Base-by-base conservation (phyloP, 2,888 invertebrate genomes). In the Hyles lineata region DNA sequence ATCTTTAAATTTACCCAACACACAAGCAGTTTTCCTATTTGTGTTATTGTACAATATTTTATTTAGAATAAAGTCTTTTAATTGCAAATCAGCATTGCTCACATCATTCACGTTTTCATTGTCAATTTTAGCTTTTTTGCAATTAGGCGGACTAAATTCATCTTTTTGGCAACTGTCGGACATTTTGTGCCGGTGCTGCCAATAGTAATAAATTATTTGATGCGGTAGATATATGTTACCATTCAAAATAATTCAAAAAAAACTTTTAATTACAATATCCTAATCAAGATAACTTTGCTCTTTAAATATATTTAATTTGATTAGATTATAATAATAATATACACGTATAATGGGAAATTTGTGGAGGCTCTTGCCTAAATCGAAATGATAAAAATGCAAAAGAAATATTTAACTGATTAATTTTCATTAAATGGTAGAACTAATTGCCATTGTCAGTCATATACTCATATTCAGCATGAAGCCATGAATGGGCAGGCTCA, bases 11-110 rank as follows among this genome's bases (percentile, higher is more conserved):
- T 91, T 95, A 23, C 98, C 98, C 80, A 96, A 95, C 62, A 97
- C 87, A 88, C 95, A 96, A 82, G 97, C 95, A 8, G 95, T 95
- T 94, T 98, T 98, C 59, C 96, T 95, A 74, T 96, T 96, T 0
- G 96, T 96, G 86, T 97, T 97, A 84, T 97, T 97, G 80, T 95
- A 96, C 75, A 98, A 91, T 76, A 98, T 95, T 82, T 96, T 96
- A 77, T 95, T 96, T 15, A 96, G 87, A 77, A 95, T 89, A 87
- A 98, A 98, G 77, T 95, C 95, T 72, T 96, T 96, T 76, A 98
- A 91, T 89, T 96, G 77, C 75, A 90, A 85, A 72, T 85, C 79
- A 82, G 80, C 83, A 75, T 87, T 88, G 82, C 77, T 88, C 75
- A 88, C 88, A 84, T 86, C 79, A 80, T 90, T 89, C 52, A 84